Conservation (phyloP, 2,888 invertebrate genomes). For the Sycophila texana region DNA sequence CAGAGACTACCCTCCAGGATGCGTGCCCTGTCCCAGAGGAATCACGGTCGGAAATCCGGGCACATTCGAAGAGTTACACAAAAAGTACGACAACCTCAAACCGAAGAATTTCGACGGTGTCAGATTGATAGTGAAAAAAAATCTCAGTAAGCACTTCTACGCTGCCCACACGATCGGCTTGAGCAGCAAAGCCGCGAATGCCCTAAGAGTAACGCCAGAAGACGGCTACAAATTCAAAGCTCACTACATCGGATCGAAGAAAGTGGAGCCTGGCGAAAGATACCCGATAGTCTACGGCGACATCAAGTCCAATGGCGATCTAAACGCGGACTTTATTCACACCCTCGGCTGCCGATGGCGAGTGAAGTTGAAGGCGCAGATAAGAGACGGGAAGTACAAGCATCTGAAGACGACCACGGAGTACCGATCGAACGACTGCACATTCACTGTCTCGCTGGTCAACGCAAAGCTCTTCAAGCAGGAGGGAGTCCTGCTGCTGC, state of each 20-base stretch:
- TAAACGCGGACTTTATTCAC: conserved; percentile 67
- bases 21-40: conserved; percentile 61
- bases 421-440: conserved; percentile 71
- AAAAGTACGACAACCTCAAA: conserved; percentile 67
- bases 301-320: conserved; percentile 68
- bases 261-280: conserved; percentile 65
- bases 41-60: conserved; percentile 70
- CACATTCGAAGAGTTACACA: conserved; percentile 72
- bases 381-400: conserved; percentile 64
- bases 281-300: conserved; percentile 69
- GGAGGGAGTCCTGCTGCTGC: conserved; percentile 68
- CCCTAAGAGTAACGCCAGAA: background rate
- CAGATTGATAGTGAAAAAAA: conserved; percentile 63
- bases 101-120: conserved; percentile 71
- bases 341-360: conserved; percentile 69
- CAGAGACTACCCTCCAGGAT: conserved; percentile 55
- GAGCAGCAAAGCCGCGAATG: conserved; percentile 64
- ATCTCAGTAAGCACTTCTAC: conserved; percentile 68
- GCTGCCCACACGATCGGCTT: conserved; percentile 67
- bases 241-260: conserved; percentile 67
- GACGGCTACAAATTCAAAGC: conserved; percentile 71
- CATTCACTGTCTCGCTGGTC: conserved; percentile 65
- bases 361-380: conserved; percentile 66
- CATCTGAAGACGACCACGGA: conserved; percentile 65
- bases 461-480: conserved; percentile 64